A percentile compares a stretch with the other conserved stretches of the same genome.
Evolutionary conservation across 2,888 invertebrate species (phyloP).

Genomic region (Netelia inedita): DNA sequence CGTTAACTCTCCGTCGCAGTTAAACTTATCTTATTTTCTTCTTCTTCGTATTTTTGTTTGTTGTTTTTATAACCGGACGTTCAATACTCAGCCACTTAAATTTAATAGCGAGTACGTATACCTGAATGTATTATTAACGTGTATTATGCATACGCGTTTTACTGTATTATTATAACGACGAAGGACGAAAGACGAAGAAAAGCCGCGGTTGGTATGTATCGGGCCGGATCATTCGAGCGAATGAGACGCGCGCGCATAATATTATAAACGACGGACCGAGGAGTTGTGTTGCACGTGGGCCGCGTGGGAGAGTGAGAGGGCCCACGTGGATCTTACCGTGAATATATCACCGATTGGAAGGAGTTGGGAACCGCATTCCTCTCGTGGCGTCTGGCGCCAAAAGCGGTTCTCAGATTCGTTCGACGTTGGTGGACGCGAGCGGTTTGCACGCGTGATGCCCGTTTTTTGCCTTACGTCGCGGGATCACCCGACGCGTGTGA

Average conservation of each 20-base stretch:
- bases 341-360: constrained; percentile 68
- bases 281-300: constrained; percentile 66
- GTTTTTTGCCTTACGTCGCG: constrained; percentile 41
- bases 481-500: constrained; percentile 21
- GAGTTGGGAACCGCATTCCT: constrained; percentile 80
- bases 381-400: constrained; percentile 81
- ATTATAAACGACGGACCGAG: background rate
- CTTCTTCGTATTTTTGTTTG: too few relatives aligned
- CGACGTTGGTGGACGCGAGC: background rate
- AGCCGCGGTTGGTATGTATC: background rate
- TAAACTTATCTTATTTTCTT: too few relatives aligned
- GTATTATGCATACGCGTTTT: constrained; percentile 33
- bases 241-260: constrained; percentile 35
- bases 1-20: too few relatives aligned
- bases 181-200: constrained; percentile 39
- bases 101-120: constrained; percentile 28
- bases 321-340: constrained; percentile 73
- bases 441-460: background rate
- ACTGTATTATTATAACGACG: constrained; percentile 54
- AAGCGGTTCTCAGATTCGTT: constrained; percentile 78
- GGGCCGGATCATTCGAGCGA: constrained; percentile 23
- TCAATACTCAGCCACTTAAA: constrained; percentile 39
- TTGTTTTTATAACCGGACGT: constrained; percentile 11
- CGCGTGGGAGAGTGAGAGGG: constrained; percentile 73
- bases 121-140: constrained; percentile 46